Conservation (phyloP, 2,113 vertebrate species). For the Sphaerodactylus townsendi region DNA sequence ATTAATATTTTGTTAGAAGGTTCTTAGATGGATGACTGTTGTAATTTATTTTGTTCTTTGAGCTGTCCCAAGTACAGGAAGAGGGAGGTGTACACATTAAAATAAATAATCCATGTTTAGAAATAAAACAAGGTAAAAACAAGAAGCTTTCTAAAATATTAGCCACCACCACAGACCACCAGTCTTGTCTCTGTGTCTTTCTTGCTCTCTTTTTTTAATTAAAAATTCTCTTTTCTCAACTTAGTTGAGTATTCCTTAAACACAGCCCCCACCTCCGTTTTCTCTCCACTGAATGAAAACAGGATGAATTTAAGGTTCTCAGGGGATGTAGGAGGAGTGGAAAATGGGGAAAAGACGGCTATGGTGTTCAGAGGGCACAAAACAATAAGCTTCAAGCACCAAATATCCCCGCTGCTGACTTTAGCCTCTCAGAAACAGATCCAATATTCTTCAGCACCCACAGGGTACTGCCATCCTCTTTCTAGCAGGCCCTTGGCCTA, state of each 20-base stretch:
- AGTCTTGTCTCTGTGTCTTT: slow-evolving; percentile 1
- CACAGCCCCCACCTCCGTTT: slow-evolving; percentile 16
- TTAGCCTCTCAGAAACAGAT: not conserved
- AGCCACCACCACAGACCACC: not conserved
- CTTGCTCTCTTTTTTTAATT: slow-evolving; percentile 1
- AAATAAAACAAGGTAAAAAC: not conserved
- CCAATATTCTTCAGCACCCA: slow-evolving; percentile 3
- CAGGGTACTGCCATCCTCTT: not conserved
- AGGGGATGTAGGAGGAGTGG: slow-evolving; percentile 13
- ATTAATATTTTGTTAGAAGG: not conserved
- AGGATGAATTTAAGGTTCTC: not conserved
- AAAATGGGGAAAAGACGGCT: not conserved
- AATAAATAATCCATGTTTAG: not conserved
- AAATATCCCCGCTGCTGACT: not conserved
- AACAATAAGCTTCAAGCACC: not conserved
- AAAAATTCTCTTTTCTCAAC: not conserved
- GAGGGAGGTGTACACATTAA: not conserved
- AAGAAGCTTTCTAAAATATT: not conserved
- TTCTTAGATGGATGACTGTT: not conserved
- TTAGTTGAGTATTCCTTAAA: not conserved
- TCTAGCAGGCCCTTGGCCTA: slow-evolving; percentile 17
- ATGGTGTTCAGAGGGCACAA: fast-evolving
- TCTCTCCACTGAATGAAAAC: slow-evolving; percentile 4
- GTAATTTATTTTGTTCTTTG: not conserved
- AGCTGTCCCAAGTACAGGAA: not conserved